These are phyloP conservation scores for Galaxias olidus DNA, from an alignment of 2,797 vertebrate species.

Conservation along the genomic window DNA sequence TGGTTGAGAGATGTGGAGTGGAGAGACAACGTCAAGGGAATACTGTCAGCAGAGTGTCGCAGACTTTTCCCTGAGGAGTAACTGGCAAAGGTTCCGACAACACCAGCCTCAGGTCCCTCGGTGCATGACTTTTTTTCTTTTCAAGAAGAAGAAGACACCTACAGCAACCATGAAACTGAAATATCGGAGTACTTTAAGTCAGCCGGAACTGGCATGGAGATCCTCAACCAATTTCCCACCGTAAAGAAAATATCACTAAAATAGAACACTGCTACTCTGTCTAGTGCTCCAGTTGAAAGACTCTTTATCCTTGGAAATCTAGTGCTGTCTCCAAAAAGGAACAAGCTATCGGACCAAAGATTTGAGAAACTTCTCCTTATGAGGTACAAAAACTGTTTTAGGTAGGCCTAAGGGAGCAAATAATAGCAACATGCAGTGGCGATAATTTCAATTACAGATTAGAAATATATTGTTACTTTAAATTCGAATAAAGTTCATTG, in stretches of 20 bases:
- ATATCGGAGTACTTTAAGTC: conserved; percentile 16
- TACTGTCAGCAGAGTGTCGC: conserved; percentile 14
- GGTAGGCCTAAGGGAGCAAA: too few species aligned
- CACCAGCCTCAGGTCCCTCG: conserved; percentile 12
- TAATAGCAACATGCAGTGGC: too few species aligned
- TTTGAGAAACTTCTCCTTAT: conserved; percentile 5
- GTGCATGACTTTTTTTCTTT: conserved; percentile 12
- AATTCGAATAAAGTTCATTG: too few species aligned
- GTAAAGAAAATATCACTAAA: conserved; percentile 19
- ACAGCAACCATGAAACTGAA: background rate
- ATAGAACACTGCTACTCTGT: conserved; percentile 10
- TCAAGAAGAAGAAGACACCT: conserved; percentile 15
- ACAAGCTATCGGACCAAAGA: background rate
- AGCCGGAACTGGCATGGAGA: conserved; percentile 16
- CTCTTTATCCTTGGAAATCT: too few species aligned
- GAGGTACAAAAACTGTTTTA: background rate
- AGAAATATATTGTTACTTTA: too few species aligned
- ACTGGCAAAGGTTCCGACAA: background rate
- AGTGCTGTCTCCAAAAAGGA: conserved; percentile 1
- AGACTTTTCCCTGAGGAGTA: background rate
- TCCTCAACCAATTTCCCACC: conserved; percentile 20
- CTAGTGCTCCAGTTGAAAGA: too few species aligned
- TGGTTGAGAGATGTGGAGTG: conserved; percentile 10
- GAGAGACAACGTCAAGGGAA: conserved; percentile 7
- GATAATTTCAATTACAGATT: too few species aligned